A percentile compares a stretch with the other conserved stretches of the same genome.
Evolutionary conservation across 2,888 invertebrate genomes (phyloP).

Genomic region (Dryococelus australis): DNA sequence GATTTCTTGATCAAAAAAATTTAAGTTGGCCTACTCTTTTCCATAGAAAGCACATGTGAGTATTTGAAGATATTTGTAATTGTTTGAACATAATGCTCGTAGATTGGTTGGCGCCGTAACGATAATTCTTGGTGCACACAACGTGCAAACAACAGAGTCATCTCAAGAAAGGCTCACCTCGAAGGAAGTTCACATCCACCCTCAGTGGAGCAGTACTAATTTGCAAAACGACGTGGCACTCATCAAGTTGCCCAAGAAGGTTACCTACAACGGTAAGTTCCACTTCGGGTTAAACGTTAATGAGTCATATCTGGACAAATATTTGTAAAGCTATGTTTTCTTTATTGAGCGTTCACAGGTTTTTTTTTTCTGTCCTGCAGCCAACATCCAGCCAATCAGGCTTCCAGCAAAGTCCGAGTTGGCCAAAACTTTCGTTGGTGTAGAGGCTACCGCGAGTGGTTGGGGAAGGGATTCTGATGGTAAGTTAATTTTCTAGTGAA

Average conservation of each 20-base stretch:
- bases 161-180: slow-evolving; percentile 52
- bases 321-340: too few species aligned
- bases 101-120: slow-evolving; percentile 42
- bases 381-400: slow-evolving; percentile 45
- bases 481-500: slow-evolving; percentile 25
- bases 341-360: too few species aligned
- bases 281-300: too few species aligned
- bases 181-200: slow-evolving; percentile 55
- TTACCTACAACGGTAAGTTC: slow-evolving; percentile 56
- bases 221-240: slow-evolving; percentile 60
- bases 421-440: slow-evolving; percentile 37
- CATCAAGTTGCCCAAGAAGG: slow-evolving; percentile 56
- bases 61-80: too few species aligned
- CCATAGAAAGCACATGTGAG: too few species aligned
- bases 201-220: slow-evolving; percentile 53
- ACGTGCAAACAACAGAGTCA: slow-evolving; percentile 49
- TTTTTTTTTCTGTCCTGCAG: slow-evolving; percentile 27
- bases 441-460: slow-evolving; percentile 45
- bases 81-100: slow-evolving; percentile 9
- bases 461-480: slow-evolving; percentile 48
- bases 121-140: slow-evolving; percentile 48
- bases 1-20: too few species aligned
- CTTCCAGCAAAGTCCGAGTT: slow-evolving; percentile 43
- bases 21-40: too few species aligned
- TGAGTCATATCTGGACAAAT: too few species aligned